A percentile compares a stretch with the other conserved stretches of the same genome.
phyloP scores from a whole-genome alignment of 2,797 vertebrate species.

The Fistularia commersonii region DNA sequence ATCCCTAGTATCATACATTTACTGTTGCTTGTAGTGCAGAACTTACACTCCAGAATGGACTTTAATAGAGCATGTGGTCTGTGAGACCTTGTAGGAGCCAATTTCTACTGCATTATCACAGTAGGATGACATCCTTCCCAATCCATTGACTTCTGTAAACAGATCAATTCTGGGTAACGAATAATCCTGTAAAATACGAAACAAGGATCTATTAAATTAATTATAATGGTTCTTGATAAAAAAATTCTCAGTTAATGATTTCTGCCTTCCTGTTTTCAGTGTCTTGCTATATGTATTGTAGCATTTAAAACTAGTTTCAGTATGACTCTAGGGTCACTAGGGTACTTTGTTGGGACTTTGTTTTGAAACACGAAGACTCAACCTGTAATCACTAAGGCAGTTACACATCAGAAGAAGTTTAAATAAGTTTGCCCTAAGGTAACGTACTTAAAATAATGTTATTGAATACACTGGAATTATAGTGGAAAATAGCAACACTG shows the following conservation, averaged over 20 bases:
- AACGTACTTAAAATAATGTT: no score
- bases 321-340: no score
- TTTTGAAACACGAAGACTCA: not conserved
- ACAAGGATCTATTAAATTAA: not conserved
- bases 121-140: slow-evolving; percentile 82
- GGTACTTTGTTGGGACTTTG: not conserved
- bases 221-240: not conserved
- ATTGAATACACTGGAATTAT: no score
- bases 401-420: not conserved
- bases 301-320: no score
- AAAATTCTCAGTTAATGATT: not conserved
- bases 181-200: slow-evolving; percentile 81
- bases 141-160: slow-evolving; percentile 86
- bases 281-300: no score
- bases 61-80: slow-evolving; percentile 89
- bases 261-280: no score
- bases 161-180: slow-evolving; percentile 86
- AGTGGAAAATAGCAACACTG: no score
- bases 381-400: not conserved
- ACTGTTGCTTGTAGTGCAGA: not conserved
- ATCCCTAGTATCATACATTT: not conserved
- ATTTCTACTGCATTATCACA: slow-evolving; percentile 83
- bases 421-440: not conserved
- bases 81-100: slow-evolving; percentile 80
- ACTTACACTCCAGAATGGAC: slow-evolving; percentile 94